Conservation (phyloP, 2,797 vertebrate genomes). For the Dendrocincla tyrannina region DNA sequence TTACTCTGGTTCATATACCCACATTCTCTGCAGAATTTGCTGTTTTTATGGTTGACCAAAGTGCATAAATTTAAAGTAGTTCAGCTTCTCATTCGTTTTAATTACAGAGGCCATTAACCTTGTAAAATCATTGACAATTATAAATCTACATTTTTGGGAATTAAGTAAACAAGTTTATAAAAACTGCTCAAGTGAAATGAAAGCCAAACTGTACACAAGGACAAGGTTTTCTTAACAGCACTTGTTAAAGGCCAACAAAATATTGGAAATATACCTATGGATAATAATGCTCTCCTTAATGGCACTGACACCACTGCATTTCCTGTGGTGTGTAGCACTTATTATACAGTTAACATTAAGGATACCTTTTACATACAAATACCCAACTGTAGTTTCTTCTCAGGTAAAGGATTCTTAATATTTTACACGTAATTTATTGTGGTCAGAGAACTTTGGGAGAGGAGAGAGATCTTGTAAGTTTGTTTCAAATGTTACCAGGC, state of each 20-base stretch:
- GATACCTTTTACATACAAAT: not conserved
- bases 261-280: not conserved
- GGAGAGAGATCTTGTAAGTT: not conserved
- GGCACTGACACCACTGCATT: not conserved
- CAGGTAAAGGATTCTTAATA: not conserved
- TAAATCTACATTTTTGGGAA: not conserved
- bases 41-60: not conserved
- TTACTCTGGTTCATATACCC: not conserved
- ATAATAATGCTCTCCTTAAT: not conserved
- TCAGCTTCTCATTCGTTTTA: slow-evolving; percentile 10
- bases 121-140: slow-evolving; percentile 21
- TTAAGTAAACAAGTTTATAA: slow-evolving; percentile 31
- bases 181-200: not conserved
- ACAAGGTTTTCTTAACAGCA: not conserved
- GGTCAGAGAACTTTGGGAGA: not conserved
- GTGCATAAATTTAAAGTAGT: not conserved
- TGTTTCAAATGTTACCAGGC: not conserved
- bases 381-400: not conserved
- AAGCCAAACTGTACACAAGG: not conserved
- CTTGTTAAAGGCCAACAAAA: not conserved
- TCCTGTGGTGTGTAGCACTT: not conserved
- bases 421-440: not conserved
- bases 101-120: slow-evolving; percentile 26
- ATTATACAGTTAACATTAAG: not conserved
- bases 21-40: not conserved